These are phyloP conservation scores for Onchidella celtica DNA, from an alignment of 2,888 invertebrate species.

Conservation along the genomic window DNA sequence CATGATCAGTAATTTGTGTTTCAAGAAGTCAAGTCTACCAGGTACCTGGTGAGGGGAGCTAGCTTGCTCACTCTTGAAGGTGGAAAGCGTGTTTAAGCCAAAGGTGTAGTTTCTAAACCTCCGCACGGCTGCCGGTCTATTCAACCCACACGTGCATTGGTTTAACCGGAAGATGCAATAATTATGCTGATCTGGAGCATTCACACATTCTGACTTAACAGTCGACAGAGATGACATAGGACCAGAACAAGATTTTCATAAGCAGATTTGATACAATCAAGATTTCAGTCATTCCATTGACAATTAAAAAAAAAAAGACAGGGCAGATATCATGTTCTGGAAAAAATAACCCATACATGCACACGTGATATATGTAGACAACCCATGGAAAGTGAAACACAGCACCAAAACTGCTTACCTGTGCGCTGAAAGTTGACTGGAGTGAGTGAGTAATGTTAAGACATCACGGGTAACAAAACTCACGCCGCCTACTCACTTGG, in stretches of 20 bases:
- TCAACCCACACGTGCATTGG: background rate
- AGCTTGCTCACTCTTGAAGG: background rate
- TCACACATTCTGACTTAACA: too few relatives aligned
- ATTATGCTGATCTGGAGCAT: background rate
- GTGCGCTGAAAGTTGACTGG: background rate
- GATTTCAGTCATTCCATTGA: too few relatives aligned
- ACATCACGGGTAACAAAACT: background rate
- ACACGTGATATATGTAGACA: background rate
- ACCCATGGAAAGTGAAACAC: background rate
- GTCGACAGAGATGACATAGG: too few relatives aligned
- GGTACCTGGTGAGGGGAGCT: background rate
- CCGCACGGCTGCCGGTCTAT: too few relatives aligned
- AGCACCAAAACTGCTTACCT: background rate
- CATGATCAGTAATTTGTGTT: conserved; percentile 52
- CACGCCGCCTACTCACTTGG: background rate
- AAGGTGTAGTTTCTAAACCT: too few relatives aligned
- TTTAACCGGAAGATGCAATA: background rate
- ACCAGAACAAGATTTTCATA: too few relatives aligned
- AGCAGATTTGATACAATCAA: too few relatives aligned
- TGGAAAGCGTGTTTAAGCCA: too few relatives aligned
- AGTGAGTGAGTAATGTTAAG: background rate
- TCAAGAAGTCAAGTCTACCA: conserved; percentile 12
- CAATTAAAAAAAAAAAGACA: too few relatives aligned
- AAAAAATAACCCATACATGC: too few relatives aligned
- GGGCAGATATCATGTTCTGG: too few relatives aligned